phyloP scores from a whole-genome alignment of 2,888 invertebrate genomes.

The Sipha maydis region DNA sequence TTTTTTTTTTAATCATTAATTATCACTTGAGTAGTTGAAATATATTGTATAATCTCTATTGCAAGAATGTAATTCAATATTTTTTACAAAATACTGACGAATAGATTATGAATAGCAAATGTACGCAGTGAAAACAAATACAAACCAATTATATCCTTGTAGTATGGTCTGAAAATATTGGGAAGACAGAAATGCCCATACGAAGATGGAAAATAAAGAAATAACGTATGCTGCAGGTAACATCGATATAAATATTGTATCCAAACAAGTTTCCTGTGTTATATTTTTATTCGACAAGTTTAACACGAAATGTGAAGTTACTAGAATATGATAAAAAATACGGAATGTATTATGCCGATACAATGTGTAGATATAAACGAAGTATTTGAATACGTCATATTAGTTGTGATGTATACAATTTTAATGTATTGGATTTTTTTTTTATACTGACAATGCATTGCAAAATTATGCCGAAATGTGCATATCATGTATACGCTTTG shows the following conservation, averaged over 20 bases:
- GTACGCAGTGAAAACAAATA: background rate
- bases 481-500: no score
- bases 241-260: slow-evolving; percentile 34
- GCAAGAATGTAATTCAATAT: background rate
- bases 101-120: background rate
- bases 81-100: background rate
- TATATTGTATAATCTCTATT: no score
- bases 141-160: background rate
- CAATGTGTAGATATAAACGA: background rate
- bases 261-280: background rate
- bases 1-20: no score
- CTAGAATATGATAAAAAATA: background rate
- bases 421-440: background rate
- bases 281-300: slow-evolving; percentile 14
- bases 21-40: no score
- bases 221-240: background rate
- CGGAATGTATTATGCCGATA: background rate
- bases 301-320: background rate
- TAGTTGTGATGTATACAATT: background rate
- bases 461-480: no score
- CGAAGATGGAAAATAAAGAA: background rate
- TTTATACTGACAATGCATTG: no score
- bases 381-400: background rate
- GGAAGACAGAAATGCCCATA: background rate
- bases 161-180: background rate